These are phyloP conservation scores for Poeciliopsis prolifica DNA, from an alignment of 2,113 vertebrate genomes.

Conservation along the genomic window DNA sequence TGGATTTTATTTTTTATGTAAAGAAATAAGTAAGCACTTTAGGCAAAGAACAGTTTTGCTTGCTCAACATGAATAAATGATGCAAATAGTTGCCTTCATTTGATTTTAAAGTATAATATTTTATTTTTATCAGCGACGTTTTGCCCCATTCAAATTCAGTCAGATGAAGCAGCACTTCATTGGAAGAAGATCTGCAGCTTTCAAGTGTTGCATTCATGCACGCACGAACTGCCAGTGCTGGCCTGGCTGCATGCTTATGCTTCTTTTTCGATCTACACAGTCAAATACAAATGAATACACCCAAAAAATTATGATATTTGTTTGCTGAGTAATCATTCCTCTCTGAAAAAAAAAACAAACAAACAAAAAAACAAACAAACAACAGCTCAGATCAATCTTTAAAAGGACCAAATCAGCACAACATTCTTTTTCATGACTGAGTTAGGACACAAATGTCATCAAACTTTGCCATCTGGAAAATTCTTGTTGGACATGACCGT, in stretches of 20 bases:
- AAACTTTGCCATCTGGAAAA: not conserved
- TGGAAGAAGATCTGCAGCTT: not conserved
- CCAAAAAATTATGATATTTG: not conserved
- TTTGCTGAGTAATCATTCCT: not conserved
- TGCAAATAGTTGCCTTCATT: no score
- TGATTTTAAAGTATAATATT: no score
- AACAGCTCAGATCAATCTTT: not conserved
- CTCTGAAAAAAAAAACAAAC: no score
- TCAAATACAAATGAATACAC: no score
- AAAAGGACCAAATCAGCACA: not conserved
- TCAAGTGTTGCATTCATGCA: not conserved
- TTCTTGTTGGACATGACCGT: not conserved
- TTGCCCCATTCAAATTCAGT: not conserved
- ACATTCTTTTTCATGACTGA: not conserved
- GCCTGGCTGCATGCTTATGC: not conserved
- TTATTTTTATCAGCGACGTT: not conserved
- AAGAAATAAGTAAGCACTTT: no score
- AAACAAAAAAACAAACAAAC: no score
- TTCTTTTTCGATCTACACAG: no score
- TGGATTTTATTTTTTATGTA: no score
- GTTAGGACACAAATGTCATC: no score
- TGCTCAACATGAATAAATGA: no score
- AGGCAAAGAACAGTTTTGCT: no score
- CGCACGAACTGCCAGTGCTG: not conserved
- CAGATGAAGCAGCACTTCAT: not conserved